Percentiles rank a stretch among this genome's conserved stretches.
Conservation (phyloP, 2,113 vertebrate species). For the Meles meles region DNA sequence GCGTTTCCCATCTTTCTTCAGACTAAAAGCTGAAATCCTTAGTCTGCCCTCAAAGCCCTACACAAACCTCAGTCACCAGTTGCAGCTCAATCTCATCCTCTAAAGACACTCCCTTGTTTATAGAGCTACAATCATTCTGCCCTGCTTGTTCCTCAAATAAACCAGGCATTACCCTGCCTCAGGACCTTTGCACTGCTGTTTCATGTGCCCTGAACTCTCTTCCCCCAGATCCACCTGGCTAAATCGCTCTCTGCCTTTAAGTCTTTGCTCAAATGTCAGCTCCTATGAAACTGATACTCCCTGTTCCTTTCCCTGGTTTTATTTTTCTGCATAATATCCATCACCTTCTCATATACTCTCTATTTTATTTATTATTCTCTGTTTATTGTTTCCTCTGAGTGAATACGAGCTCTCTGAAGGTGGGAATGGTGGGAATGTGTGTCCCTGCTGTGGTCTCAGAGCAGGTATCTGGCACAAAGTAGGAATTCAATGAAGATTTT, state of each 20-base stretch:
- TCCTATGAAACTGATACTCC: not conserved
- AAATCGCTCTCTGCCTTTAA: not conserved
- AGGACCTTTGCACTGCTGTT: not conserved
- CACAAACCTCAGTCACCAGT: no score
- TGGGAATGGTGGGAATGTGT: not conserved
- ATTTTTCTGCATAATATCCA: not conserved
- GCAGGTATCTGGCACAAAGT: not conserved
- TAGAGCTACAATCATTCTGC: not conserved
- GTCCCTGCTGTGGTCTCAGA: not conserved
- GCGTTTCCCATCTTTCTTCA: not conserved
- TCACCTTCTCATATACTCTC: not conserved
- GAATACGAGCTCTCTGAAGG: constrained; percentile 4
- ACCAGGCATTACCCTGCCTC: not conserved
- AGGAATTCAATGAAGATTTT: not conserved
- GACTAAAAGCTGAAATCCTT: not conserved
- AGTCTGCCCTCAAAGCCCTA: not conserved
- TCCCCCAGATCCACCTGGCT: not conserved
- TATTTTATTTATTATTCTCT: constrained; percentile 7
- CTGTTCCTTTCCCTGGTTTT: not conserved
- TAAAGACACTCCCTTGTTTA: not conserved
- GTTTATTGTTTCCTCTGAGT: not conserved
- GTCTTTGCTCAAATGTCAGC: not conserved
- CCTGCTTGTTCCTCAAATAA: not conserved
- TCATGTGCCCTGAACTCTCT: not conserved
- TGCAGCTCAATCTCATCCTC: not conserved